Percentiles rank a stretch among this genome's conserved stretches.
These are phyloP conservation scores for Anneissia japonica DNA, from an alignment of 35 echinoderm and acorn worm genomes.

Conservation along the genomic window DNA sequence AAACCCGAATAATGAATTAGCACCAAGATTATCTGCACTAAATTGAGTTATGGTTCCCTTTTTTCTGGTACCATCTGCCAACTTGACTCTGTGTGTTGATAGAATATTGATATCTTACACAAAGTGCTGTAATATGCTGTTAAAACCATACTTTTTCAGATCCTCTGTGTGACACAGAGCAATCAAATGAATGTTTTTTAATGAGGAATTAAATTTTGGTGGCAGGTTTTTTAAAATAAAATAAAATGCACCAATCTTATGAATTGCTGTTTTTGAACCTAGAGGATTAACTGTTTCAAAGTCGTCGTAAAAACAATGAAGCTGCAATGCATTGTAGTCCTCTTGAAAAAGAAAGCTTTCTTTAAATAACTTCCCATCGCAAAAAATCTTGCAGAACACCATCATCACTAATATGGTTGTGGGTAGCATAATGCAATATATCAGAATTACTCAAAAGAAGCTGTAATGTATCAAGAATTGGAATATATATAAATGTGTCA, in stretches of 20 bases:
- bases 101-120: slow-evolving; percentile 35
- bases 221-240: slow-evolving; percentile 37
- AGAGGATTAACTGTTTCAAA: slow-evolving; percentile 40
- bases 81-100: slow-evolving; percentile 14
- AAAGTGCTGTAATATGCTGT: slow-evolving; percentile 26
- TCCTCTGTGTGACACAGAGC: slow-evolving; percentile 43
- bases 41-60: slow-evolving; percentile 44
- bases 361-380: slow-evolving; percentile 40
- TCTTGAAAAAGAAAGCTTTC: slow-evolving; percentile 26
- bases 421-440: slow-evolving; percentile 30
- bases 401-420: slow-evolving; percentile 44
- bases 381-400: slow-evolving; percentile 37
- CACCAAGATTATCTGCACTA: slow-evolving; percentile 43
- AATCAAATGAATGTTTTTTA: slow-evolving; percentile 47
- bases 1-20: slow-evolving; percentile 16
- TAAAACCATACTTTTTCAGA: slow-evolving; percentile 38
- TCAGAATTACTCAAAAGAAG: slow-evolving; percentile 13
- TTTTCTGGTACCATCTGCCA: slow-evolving; percentile 25
- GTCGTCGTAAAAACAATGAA: slow-evolving; percentile 40
- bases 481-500: slow-evolving; percentile 44
- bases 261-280: slow-evolving; percentile 40
- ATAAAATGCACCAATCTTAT: slow-evolving; percentile 48
- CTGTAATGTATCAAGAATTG: slow-evolving; percentile 30
- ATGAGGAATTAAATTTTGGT: slow-evolving; percentile 27
- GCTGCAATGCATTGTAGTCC: slow-evolving; percentile 28